These are phyloP conservation scores for Tragelaphus strepsiceros DNA, from an alignment of 2,113 vertebrate genomes.

Conservation along the genomic window DNA sequence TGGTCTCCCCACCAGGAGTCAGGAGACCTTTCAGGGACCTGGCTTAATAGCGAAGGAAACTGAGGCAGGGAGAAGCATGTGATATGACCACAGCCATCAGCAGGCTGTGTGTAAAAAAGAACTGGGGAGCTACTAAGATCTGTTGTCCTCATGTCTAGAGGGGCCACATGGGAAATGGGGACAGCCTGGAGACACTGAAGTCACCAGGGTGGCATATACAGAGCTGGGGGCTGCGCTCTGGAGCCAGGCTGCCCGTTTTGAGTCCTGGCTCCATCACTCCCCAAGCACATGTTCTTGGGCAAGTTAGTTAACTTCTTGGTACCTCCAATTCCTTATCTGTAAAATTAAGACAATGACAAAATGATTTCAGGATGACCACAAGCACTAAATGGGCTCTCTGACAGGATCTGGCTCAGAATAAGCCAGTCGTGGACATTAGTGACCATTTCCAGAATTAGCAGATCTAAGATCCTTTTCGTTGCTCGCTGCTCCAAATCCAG, in stretches of 20 bases:
- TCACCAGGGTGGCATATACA: rapidly evolving
- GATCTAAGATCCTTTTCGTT: background rate
- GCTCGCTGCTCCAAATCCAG: background rate
- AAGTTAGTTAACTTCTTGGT: background rate
- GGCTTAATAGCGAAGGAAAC: background rate
- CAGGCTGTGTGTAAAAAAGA: background rate
- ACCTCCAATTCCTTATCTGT: background rate
- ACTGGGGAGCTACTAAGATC: no score
- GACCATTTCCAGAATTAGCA: background rate
- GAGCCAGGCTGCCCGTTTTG: background rate
- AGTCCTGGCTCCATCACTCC: background rate
- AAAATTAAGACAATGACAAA: background rate
- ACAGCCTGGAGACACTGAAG: no score
- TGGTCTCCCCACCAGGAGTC: background rate
- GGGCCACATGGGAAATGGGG: background rate
- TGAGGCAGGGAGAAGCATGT: background rate
- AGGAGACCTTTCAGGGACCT: background rate
- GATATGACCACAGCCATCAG: background rate
- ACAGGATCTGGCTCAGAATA: background rate
- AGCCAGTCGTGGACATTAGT: rapidly evolving
- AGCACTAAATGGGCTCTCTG: background rate
- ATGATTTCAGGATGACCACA: background rate
- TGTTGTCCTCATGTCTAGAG: background rate
- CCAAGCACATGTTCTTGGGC: background rate
- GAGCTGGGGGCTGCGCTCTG: background rate